Conservation (phyloP, 1,140 invertebrate species). For the Lysiphlebus fabarum region DNA sequence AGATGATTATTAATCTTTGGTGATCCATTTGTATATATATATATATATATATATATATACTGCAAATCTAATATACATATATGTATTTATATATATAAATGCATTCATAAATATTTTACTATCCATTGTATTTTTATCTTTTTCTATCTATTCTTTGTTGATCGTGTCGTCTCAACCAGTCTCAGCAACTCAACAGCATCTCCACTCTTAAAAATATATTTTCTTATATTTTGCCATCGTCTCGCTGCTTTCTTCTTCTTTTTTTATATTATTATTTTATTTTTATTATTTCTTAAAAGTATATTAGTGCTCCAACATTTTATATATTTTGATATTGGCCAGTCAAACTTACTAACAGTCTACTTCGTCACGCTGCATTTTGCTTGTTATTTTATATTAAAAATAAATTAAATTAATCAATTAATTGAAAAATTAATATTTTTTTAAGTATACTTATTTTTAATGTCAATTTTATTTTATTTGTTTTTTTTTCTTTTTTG, state of each 20-base stretch:
- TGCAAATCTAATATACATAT: neutral
- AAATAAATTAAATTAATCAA: too few relatives aligned
- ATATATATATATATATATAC: neutral
- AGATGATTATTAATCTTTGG: neutral
- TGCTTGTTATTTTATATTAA: slow-evolving; percentile 23
- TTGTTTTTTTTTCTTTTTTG: slow-evolving; percentile 12
- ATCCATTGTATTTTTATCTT: slow-evolving; percentile 13
- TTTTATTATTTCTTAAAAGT: slow-evolving; percentile 9
- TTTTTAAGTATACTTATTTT: slow-evolving; percentile 4
- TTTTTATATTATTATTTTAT: too few relatives aligned
- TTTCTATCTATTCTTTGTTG: slow-evolving; percentile 18
- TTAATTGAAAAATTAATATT: neutral
- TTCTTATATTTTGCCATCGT: neutral
- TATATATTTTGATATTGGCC: slow-evolving; percentile 19
- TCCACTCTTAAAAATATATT: slow-evolving; percentile 31
- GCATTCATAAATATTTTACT: slow-evolving; percentile 4
- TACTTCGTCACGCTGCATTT: slow-evolving; percentile 31
- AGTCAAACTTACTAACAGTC: slow-evolving; percentile 24
- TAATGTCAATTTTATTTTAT: slow-evolving; percentile 5
- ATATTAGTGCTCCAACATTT: slow-evolving; percentile 7
- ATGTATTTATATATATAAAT: too few relatives aligned
- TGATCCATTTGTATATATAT: neutral
- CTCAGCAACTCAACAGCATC: slow-evolving; percentile 17
- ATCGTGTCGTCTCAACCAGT: slow-evolving; percentile 19
- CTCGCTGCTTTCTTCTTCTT: slow-evolving; percentile 18